Base-by-base conservation (phyloP, 2,113 vertebrate species). In the Corythoichthys haematopterus region DNA sequence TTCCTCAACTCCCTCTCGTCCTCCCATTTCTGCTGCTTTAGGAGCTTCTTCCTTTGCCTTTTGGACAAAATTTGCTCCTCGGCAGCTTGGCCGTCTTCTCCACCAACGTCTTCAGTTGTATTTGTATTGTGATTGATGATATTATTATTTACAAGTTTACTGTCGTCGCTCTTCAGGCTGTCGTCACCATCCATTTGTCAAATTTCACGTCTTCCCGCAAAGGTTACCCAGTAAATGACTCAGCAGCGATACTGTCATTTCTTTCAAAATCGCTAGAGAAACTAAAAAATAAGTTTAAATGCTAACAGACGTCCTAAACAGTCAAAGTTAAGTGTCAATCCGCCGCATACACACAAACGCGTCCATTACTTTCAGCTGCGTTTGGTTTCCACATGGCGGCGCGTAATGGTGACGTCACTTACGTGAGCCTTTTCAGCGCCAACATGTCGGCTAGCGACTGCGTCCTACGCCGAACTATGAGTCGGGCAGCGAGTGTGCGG, bases 21-120 rank as follows among this genome's bases (percentile, higher is more conserved):
- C 74, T 98, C 96, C 97, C 97, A 98, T 16, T 95, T 95, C 76
- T 94, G 94, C 79, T 96, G 94, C 71, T 91, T 96, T 77, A 96
- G 68, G 0, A 96, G 89, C 60, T 93, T 97, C 84, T 99, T 98
- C 83, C 80, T 92, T 58, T 96, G 97, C 46, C 93, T 90, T 78
- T 98, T 99, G 68, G 96, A 99, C 72, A 98, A 36, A 2, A 75
- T 53, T 43, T 64, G 70, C 5, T 20, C 55, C 0, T 15, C 66
- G 2, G 28, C 0, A 6, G 65, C 75, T 1, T 56, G 20, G 9
- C 38, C 80, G 62, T 50, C 84, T 12, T 53, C 40, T 1, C 65
- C 38, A n/a, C 13, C 45, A 6, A 38, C 1, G 0, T 12, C 2
- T 0, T 13, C 67, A 13, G 4, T 68, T 4, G 9, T 3, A 3